A percentile compares a stretch with the other conserved stretches of the same genome.
Conservation (phyloP, 2,888 invertebrate genomes). For the Phortica okadai region DNA sequence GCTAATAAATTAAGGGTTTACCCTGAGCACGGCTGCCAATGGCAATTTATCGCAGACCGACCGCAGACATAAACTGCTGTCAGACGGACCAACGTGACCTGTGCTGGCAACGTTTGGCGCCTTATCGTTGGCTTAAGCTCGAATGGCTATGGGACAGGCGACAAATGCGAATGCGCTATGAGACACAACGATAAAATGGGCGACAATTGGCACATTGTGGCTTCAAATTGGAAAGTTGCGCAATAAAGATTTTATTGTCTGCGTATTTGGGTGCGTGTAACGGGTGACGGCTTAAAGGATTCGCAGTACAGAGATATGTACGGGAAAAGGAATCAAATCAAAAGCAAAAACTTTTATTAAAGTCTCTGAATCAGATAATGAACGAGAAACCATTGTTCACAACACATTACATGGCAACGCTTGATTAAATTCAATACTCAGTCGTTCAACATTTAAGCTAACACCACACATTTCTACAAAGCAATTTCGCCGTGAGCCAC, state of each 20-base stretch:
- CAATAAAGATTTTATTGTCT: slow-evolving; percentile 15
- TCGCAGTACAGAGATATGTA: not conserved
- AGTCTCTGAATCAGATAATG: not conserved
- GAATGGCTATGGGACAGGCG: slow-evolving; percentile 29
- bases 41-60: slow-evolving; percentile 63
- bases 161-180: slow-evolving; percentile 29
- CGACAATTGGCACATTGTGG: slow-evolving; percentile 68
- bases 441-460: no score
- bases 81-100: slow-evolving; percentile 46
- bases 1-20: slow-evolving; percentile 71
- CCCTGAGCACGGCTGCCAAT: slow-evolving; percentile 54
- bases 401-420: not conserved
- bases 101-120: slow-evolving; percentile 49
- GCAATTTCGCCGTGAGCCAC: not conserved
- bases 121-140: slow-evolving; percentile 66
- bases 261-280: not conserved
- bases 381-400: not conserved
- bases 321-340: no score
- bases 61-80: slow-evolving; percentile 22
- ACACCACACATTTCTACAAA: not conserved
- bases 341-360: not conserved
- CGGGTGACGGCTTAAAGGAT: slow-evolving; percentile 5
- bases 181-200: slow-evolving; percentile 63
- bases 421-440: not conserved
- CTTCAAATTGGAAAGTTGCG: slow-evolving; percentile 50